A percentile compares a stretch with the other conserved stretches of the same genome.
Conservation (phyloP, 1,140 invertebrate species). For the honey bee (Apis mellifera) region DNA sequence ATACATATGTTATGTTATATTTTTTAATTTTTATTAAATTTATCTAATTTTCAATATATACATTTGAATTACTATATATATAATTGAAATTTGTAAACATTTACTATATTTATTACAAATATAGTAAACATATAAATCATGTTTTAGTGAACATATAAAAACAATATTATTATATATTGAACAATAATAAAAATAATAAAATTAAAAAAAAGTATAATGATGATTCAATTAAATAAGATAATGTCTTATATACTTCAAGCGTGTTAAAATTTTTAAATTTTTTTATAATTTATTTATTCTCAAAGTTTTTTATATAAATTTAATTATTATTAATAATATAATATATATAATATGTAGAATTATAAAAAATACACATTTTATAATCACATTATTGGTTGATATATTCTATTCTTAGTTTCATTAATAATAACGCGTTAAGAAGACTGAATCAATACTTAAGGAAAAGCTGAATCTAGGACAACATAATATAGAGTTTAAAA, state of each 20-base stretch:
- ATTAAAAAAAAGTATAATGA: not conserved
- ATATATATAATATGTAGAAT: not conserved
- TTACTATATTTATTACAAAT: too few relatives aligned
- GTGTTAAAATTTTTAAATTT: too few relatives aligned
- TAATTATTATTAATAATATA: too few relatives aligned
- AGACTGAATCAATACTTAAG: conserved; percentile 3
- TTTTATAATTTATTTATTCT: not conserved
- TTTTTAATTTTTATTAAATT: too few relatives aligned
- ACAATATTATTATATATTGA: not conserved
- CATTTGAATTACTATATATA: too few relatives aligned
- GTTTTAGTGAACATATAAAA: not conserved
- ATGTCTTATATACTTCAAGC: too few relatives aligned
- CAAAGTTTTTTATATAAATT: not conserved
- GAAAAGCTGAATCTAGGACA: not conserved
- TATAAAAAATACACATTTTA: not conserved
- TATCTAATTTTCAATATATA: too few relatives aligned
- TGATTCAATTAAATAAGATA: too few relatives aligned
- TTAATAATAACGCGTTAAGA: conserved; percentile 2
- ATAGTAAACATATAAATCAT: too few relatives aligned
- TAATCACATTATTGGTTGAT: not conserved
- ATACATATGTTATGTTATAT: too few relatives aligned
- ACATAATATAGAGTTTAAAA: not conserved
- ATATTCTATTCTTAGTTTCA: not conserved
- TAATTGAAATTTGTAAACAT: too few relatives aligned
- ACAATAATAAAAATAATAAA: not conserved